Percentiles rank a stretch among this genome's conserved stretches.
phyloP scores from a whole-genome alignment of 2,888 invertebrate genomes.

The Agonopterix subpropinquella region DNA sequence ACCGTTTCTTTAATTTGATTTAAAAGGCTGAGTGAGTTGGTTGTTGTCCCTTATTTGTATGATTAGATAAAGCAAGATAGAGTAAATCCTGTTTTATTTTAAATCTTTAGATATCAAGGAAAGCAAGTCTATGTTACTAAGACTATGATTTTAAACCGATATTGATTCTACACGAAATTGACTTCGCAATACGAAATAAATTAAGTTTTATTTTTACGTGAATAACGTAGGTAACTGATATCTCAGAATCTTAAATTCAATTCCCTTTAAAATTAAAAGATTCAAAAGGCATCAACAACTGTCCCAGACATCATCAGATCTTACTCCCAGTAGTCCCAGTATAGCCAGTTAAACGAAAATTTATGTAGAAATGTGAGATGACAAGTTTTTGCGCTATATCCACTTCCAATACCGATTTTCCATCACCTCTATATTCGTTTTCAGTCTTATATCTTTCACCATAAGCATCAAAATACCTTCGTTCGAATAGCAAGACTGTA shows the following conservation, averaged over 20 bases:
- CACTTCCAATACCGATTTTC: neutral
- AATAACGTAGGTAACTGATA: too few relatives aligned
- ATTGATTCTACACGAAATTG: too few relatives aligned
- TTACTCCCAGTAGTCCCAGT: neutral
- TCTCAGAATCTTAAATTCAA: too few relatives aligned
- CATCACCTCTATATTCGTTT: neutral
- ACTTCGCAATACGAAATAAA: too few relatives aligned
- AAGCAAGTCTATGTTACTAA: too few relatives aligned
- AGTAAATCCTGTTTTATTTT: too few relatives aligned
- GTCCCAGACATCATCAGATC: neutral
- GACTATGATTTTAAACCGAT: too few relatives aligned
- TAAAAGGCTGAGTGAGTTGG: too few relatives aligned
- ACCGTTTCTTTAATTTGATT: neutral
- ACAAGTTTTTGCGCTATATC: slow-evolving; percentile 33
- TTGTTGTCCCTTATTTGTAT: too few relatives aligned
- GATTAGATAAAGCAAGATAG: too few relatives aligned
- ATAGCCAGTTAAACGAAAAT: neutral
- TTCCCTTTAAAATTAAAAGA: neutral
- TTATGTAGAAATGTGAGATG: slow-evolving; percentile 55
- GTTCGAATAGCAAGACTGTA: neutral
- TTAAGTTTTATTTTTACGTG: too few relatives aligned
- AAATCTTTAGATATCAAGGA: too few relatives aligned
- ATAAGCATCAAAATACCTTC: slow-evolving; percentile 17
- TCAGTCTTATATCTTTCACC: slow-evolving; percentile 13
- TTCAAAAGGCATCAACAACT: neutral